A percentile compares a stretch with the other conserved stretches of the same genome.
Evolutionary conservation across 2,797 vertebrate genomes (phyloP).

Genomic region (Enteromius fasciolatus): DNA sequence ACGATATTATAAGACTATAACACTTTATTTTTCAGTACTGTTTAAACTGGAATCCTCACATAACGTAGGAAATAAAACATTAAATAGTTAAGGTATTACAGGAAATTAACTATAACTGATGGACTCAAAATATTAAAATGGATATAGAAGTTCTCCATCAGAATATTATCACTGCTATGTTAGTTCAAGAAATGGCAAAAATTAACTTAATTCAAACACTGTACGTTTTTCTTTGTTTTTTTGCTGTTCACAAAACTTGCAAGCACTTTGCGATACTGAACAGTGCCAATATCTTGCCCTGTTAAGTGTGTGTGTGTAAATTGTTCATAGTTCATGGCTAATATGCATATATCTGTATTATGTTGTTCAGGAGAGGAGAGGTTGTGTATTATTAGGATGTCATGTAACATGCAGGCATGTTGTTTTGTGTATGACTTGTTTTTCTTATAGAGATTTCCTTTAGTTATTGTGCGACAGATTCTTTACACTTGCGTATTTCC

Average conservation of each 20-base stretch:
- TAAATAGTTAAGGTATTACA: not conserved
- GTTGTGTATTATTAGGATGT: slow-evolving; percentile 66
- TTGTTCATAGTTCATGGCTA: slow-evolving; percentile 26
- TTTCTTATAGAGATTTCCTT: not conserved
- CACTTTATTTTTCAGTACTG: not conserved
- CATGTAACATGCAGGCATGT: slow-evolving; percentile 83
- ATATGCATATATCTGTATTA: slow-evolving; percentile 53
- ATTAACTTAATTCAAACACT: slow-evolving; percentile 18
- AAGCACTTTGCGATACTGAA: slow-evolving; percentile 52
- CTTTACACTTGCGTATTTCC: slow-evolving; percentile 3
- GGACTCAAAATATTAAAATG: slow-evolving; percentile 17
- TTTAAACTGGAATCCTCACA: slow-evolving; percentile 5
- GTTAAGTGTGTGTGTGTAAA: slow-evolving; percentile 62
- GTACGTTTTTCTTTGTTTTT: slow-evolving; percentile 9
- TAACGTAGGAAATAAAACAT: slow-evolving; percentile 5
- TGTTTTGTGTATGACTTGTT: slow-evolving; percentile 66
- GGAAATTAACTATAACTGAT: slow-evolving; percentile 8
- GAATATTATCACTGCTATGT: not conserved
- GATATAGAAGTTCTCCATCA: not conserved
- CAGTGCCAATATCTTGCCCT: slow-evolving; percentile 81
- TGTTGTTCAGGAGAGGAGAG: slow-evolving; percentile 66
- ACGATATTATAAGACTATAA: slow-evolving; percentile 8
- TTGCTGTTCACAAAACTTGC: slow-evolving; percentile 32
- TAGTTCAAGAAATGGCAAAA: not conserved
- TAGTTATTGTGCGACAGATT: slow-evolving; percentile 8